phyloP scores from a whole-genome alignment of 2,113 vertebrate genomes.

The Corythornis vintsioides region DNA sequence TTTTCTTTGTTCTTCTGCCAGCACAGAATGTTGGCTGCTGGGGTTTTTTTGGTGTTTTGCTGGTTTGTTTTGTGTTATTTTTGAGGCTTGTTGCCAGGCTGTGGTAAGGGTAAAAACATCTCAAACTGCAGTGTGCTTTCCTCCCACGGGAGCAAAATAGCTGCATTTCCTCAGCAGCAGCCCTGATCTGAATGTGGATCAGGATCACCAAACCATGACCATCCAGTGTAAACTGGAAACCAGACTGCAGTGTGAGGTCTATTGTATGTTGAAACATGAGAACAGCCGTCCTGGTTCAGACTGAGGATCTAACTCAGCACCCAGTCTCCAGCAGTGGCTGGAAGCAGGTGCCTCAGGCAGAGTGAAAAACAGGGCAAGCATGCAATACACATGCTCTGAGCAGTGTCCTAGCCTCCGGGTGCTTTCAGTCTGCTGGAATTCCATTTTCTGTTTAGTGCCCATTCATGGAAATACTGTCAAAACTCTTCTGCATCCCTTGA shows the following conservation, averaged over 20 bases:
- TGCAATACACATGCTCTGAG: too few species aligned
- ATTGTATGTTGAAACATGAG: background rate
- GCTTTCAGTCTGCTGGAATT: too few species aligned
- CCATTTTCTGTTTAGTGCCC: too few species aligned
- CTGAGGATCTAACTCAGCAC: background rate
- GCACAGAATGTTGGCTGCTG: background rate
- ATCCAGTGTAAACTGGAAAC: background rate
- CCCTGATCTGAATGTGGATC: background rate
- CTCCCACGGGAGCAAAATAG: background rate
- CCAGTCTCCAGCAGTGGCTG: too few species aligned
- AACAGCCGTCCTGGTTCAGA: background rate
- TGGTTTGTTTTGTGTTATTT: background rate
- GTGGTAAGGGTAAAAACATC: background rate
- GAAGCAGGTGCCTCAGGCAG: too few species aligned
- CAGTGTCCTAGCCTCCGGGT: too few species aligned
- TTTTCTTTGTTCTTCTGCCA: background rate
- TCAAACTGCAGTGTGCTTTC: background rate
- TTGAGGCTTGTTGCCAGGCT: background rate
- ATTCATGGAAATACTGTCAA: too few species aligned
- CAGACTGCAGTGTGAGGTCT: background rate
- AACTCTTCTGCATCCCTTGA: too few species aligned
- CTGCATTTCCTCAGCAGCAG: background rate
- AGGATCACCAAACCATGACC: background rate
- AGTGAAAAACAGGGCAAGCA: too few species aligned
- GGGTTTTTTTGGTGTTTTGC: background rate